These are phyloP conservation scores for Tichodroma muraria DNA, from an alignment of 2,113 vertebrate genomes.

Conservation along the genomic window DNA sequence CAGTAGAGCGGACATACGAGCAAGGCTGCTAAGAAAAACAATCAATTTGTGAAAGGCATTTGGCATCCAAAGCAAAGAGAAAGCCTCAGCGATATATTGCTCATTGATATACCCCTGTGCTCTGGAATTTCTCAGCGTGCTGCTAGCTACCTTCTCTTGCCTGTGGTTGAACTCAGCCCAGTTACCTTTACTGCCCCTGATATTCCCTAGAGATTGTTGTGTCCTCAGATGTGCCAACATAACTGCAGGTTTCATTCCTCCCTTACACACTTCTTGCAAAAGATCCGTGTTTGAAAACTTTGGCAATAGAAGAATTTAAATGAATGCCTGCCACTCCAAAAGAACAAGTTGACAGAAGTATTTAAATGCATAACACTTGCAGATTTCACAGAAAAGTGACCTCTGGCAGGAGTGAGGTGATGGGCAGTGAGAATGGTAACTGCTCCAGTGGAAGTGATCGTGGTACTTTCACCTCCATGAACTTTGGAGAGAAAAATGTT, in stretches of 20 bases:
- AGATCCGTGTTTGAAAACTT: neutral
- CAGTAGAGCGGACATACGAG: neutral
- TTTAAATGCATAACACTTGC: neutral
- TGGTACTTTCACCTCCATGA: neutral
- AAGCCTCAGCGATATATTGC: neutral
- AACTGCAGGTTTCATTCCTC: neutral
- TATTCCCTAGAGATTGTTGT: neutral
- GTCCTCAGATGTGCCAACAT: neutral
- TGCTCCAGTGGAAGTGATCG: fast-evolving
- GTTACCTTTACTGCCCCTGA: neutral
- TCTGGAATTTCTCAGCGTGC: neutral
- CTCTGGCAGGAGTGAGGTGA: neutral
- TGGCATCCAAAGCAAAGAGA: neutral
- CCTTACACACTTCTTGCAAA: neutral
- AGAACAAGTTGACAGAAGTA: neutral
- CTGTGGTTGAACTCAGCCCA: neutral
- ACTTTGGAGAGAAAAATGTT: neutral
- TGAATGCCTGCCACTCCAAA: too few species aligned
- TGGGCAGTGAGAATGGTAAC: neutral
- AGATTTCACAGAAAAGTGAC: neutral
- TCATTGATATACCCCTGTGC: neutral
- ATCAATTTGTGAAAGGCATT: neutral
- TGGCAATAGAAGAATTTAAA: neutral
- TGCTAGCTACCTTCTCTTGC: neutral
- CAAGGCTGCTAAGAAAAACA: neutral